Evolutionary conservation across 2,113 vertebrate species (phyloP).

Genomic region (human (Homo sapiens)): GRCh38 chr6:50188001-50188500

Average conservation of each 20-base stretch:
- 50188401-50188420: neutral
- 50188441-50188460: neutral
- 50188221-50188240: constrained; percentile 67
- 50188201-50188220: constrained; percentile 36
- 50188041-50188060: constrained; percentile 82
- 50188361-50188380: neutral
- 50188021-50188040: constrained; percentile 83
- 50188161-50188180: constrained; percentile 69
- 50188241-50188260: neutral
- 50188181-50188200: constrained; percentile 27
- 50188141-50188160: constrained; percentile 80
- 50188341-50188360: neutral
- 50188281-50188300: constrained; percentile 65
- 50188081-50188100: constrained; percentile 80
- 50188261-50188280: constrained; percentile 67
- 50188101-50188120: constrained; percentile 83
- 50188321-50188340: neutral
- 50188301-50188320: neutral
- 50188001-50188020: constrained; percentile 74
- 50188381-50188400: neutral
- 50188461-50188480: neutral
- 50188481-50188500: constrained; percentile 27
- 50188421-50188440: neutral
- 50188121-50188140: constrained; percentile 78
- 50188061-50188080: constrained; percentile 81